Evolutionary conservation across 2,888 invertebrate species (phyloP).

Genomic region (Bhutanitis thaidina): DNA sequence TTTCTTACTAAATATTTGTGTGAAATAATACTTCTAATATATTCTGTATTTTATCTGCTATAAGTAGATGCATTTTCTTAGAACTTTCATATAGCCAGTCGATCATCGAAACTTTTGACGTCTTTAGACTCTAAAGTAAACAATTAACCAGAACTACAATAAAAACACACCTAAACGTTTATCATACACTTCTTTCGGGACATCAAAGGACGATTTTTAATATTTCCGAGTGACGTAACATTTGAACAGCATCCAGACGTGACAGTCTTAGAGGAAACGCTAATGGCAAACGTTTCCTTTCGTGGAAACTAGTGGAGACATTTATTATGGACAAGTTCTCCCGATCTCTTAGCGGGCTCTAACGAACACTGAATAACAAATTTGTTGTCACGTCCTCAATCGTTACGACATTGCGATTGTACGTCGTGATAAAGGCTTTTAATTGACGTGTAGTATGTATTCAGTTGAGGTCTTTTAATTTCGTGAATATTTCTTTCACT

Average conservation of each 20-base stretch:
- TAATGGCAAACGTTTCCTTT: constrained; percentile 53
- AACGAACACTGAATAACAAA: constrained; percentile 18
- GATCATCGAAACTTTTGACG: no score
- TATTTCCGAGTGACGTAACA: constrained; percentile 40
- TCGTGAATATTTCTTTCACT: not conserved
- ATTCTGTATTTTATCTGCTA: no score
- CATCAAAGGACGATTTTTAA: constrained; percentile 35
- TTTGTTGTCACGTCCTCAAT: constrained; percentile 2
- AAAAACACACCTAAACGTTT: constrained; percentile 7
- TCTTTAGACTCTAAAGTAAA: not conserved
- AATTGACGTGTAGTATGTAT: not conserved
- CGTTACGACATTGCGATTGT: not conserved
- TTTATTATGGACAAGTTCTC: constrained; percentile 23
- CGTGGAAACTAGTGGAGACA: constrained; percentile 30
- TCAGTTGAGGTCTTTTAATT: not conserved
- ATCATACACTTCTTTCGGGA: constrained; percentile 18
- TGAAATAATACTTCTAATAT: no score
- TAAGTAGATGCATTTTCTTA: not conserved
- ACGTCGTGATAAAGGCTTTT: not conserved
- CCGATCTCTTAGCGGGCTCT: constrained; percentile 22
- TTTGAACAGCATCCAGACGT: constrained; percentile 36
- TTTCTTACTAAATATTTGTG: no score
- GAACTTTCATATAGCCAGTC: not conserved
- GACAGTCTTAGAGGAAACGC: constrained; percentile 43
- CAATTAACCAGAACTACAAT: constrained; percentile 4